phyloP scores from a whole-genome alignment of 1,140 invertebrate species.

The Diachasmimorpha longicaudata region DNA sequence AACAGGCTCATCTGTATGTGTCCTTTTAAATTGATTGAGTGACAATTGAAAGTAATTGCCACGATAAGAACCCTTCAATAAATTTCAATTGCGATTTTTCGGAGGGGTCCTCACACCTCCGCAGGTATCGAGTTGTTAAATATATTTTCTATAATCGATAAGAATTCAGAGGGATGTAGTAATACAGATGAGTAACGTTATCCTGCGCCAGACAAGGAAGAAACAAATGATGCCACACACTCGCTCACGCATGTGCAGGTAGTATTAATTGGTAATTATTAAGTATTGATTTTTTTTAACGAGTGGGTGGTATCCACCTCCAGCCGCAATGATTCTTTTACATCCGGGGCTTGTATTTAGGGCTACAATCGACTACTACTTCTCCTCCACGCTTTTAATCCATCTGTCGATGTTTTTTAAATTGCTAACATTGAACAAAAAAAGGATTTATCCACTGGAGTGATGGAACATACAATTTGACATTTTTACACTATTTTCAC shows the following conservation, averaged over 20 bases:
- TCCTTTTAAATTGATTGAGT: too few relatives aligned
- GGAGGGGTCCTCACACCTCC: too few relatives aligned
- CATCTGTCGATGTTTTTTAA: not conserved
- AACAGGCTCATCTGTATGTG: too few relatives aligned
- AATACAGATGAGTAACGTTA: not conserved
- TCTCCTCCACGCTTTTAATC: not conserved
- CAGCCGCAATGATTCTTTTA: not conserved
- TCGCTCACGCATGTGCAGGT: conserved; percentile 13
- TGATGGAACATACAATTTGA: not conserved
- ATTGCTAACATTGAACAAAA: not conserved
- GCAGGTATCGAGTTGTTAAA: too few relatives aligned
- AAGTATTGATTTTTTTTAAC: conserved; percentile 62
- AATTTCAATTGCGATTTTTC: too few relatives aligned
- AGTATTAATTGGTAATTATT: conserved; percentile 62
- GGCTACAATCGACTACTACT: not conserved
- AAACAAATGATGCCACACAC: not conserved
- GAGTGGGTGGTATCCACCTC: conserved; percentile 39
- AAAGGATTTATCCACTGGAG: not conserved
- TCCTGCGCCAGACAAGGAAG: not conserved
- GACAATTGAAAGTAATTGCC: too few relatives aligned
- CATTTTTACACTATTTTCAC: not conserved
- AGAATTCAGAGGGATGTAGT: not conserved
- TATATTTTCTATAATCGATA: not conserved
- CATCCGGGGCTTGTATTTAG: not conserved
- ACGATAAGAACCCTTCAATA: too few relatives aligned